Evolutionary conservation across 2,888 invertebrate species (phyloP).

Genomic region (Meandrusa payeni): DNA sequence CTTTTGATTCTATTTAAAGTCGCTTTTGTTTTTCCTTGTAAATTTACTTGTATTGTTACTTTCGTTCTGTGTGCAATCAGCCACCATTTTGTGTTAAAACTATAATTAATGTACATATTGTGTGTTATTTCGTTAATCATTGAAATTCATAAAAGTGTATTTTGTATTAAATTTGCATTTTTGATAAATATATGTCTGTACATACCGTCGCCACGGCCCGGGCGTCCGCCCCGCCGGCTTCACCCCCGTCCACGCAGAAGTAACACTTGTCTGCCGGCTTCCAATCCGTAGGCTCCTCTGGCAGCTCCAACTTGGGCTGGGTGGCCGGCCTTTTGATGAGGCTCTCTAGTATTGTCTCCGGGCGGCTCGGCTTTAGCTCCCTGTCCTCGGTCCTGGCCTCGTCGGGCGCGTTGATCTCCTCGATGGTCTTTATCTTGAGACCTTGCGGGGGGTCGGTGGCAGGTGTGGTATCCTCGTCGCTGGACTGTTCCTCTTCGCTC

Average conservation of each 20-base stretch:
- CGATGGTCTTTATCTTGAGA: slow-evolving; percentile 77
- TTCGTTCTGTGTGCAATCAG: too few species aligned
- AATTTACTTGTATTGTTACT: too few species aligned
- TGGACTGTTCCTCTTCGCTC: slow-evolving; percentile 63
- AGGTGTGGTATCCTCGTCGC: slow-evolving; percentile 71
- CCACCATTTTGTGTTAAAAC: too few species aligned
- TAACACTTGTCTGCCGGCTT: slow-evolving; percentile 91
- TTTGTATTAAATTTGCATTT: too few species aligned
- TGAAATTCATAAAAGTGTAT: too few species aligned
- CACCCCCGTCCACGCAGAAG: slow-evolving; percentile 84
- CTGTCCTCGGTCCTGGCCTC: slow-evolving; percentile 47
- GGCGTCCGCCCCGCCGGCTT: slow-evolving; percentile 40
- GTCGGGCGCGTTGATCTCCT: slow-evolving; percentile 72
- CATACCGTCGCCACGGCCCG: slow-evolving; percentile 39
- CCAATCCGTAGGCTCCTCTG: slow-evolving; percentile 85
- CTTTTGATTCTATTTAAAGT: too few species aligned
- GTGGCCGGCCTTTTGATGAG: slow-evolving; percentile 74
- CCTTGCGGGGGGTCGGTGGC: slow-evolving; percentile 71
- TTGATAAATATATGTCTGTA: background rate
- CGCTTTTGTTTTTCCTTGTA: too few species aligned
- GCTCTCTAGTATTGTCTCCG: slow-evolving; percentile 78
- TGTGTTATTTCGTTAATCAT: too few species aligned
- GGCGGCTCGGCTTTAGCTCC: slow-evolving; percentile 46
- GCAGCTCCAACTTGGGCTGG: slow-evolving; percentile 64
- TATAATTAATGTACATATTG: too few species aligned